Evolutionary conservation across 2,888 invertebrate species (phyloP).

Genomic region (Cephus pulcher): DNA sequence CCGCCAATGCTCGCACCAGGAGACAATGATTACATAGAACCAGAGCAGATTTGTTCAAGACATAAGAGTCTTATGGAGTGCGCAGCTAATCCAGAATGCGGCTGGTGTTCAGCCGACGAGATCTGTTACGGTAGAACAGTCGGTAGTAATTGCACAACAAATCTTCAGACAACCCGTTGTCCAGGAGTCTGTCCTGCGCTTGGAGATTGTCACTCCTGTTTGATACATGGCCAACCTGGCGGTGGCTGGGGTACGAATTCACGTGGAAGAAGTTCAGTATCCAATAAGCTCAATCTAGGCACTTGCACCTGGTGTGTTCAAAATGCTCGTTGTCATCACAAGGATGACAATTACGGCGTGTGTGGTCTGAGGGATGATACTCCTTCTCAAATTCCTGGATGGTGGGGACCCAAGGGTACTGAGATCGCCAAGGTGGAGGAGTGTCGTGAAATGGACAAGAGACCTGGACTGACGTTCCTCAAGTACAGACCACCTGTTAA

Average conservation of each 20-base stretch:
- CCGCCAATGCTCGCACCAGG: constrained; percentile 85
- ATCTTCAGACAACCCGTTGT: constrained; percentile 87
- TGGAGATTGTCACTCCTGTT: constrained; percentile 90
- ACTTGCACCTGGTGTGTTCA: constrained; percentile 95
- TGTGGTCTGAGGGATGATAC: constrained; percentile 84
- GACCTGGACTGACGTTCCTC: constrained; percentile 90
- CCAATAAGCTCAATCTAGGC: constrained; percentile 81
- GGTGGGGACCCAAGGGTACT: constrained; percentile 90
- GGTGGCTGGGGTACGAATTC: constrained; percentile 63
- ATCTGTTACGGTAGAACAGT: constrained; percentile 85
- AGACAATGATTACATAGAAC: constrained; percentile 74
- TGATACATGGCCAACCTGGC: constrained; percentile 80
- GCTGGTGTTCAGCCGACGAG: constrained; percentile 90
- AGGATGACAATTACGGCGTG: constrained; percentile 85
- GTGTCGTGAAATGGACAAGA: constrained; percentile 81
- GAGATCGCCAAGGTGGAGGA: constrained; percentile 80
- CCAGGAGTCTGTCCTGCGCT: constrained; percentile 91
- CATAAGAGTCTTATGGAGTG: constrained; percentile 84
- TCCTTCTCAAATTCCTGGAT: constrained; percentile 84
- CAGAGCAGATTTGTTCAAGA: constrained; percentile 80
- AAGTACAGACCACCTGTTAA: constrained; percentile 91
- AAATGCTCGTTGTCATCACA: constrained; percentile 89
- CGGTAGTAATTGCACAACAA: constrained; percentile 90
- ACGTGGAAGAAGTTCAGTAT: constrained; percentile 71
- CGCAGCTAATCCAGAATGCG: constrained; percentile 91